These are phyloP conservation scores for Parus major DNA, from an alignment of 2,113 vertebrate species.

Conservation along the genomic window DNA sequence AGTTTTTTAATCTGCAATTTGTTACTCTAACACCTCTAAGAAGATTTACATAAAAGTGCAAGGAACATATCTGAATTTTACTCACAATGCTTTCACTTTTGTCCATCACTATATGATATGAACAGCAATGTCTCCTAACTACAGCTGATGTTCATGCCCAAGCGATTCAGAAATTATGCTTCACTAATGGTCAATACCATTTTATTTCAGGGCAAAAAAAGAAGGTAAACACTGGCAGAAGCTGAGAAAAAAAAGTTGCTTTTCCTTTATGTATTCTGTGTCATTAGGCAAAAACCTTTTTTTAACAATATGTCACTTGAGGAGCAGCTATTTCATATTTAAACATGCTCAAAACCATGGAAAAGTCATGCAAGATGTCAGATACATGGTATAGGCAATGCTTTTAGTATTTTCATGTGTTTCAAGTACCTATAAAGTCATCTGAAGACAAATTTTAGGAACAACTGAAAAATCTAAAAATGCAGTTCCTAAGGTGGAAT, in stretches of 20 bases:
- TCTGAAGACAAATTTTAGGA: background rate
- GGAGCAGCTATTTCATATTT: background rate
- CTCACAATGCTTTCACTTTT: background rate
- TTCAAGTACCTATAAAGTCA: background rate
- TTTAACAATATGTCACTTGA: background rate
- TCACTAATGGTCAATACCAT: background rate
- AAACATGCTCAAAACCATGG: background rate
- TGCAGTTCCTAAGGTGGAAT: background rate
- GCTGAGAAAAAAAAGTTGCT: background rate
- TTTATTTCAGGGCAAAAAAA: background rate
- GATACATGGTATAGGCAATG: background rate
- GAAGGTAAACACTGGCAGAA: background rate
- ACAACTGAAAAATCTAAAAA: background rate
- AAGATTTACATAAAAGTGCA: background rate
- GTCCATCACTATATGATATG: background rate
- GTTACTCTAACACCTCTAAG: background rate
- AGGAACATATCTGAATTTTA: background rate
- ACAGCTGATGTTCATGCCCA: background rate
- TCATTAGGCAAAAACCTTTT: background rate
- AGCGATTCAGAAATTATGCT: background rate
- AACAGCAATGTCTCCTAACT: background rate
- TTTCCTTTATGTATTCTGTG: background rate
- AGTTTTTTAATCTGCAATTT: background rate
- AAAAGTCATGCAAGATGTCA: background rate
- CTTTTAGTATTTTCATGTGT: background rate